Percentiles rank a stretch among this genome's conserved stretches.
phyloP scores from a whole-genome alignment of 1,140 invertebrate genomes.

The Camponotus vicinus region DNA sequence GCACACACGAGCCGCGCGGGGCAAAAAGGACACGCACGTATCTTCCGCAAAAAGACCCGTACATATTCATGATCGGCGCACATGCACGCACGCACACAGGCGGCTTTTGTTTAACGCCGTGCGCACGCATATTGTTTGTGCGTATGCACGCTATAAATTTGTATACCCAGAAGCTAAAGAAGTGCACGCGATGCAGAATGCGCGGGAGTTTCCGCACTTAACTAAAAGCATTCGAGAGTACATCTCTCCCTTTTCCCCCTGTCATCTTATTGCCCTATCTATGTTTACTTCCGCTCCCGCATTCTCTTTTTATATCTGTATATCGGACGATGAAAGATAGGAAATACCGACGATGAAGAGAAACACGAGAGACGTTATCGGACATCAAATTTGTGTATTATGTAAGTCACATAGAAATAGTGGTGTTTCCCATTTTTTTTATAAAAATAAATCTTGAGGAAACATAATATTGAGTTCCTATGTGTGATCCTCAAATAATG shows the following conservation, averaged over 20 bases:
- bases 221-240: constrained; percentile 64
- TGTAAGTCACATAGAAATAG: too few relatives aligned
- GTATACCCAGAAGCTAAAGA: constrained; percentile 60
- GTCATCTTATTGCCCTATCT: neutral
- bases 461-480: too few relatives aligned
- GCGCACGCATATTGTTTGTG: constrained; percentile 77
- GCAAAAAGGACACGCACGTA: constrained; percentile 75
- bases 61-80: constrained; percentile 74
- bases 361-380: neutral
- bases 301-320: constrained; percentile 11
- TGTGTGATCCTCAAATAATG: too few relatives aligned
- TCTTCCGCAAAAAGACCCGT: constrained; percentile 73
- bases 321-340: neutral
- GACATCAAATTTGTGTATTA: constrained; percentile 30
- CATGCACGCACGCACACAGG: constrained; percentile 25
- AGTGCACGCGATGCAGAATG: constrained; percentile 68
- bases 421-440: too few relatives aligned
- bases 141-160: constrained; percentile 76
- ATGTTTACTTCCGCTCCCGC: constrained; percentile 10
- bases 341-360: constrained; percentile 55
- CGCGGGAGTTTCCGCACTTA: constrained; percentile 75
- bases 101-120: constrained; percentile 75
- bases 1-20: constrained; percentile 52
- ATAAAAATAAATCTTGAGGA: too few relatives aligned
- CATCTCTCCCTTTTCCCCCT: constrained; percentile 17